phyloP scores from a whole-genome alignment of 35 echinoderm and acorn worm genomes.

The Lytechinus variegatus region DNA sequence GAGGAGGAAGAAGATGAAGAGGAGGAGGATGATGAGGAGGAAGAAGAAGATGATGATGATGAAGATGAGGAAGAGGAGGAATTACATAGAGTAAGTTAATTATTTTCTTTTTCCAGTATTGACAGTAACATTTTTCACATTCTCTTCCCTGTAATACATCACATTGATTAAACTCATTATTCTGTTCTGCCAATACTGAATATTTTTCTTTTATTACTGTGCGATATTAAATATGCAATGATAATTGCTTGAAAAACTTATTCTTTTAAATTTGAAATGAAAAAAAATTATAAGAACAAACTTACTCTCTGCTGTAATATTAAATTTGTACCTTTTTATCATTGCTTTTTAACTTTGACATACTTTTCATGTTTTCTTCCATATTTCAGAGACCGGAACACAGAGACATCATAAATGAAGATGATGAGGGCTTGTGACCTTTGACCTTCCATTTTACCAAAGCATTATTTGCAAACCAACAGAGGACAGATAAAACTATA shows the following conservation, averaged over 20 bases:
- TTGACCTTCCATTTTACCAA: slow-evolving; percentile 6
- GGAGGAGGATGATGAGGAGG: slow-evolving; percentile 64
- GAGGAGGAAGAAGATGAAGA: slow-evolving; percentile 64
- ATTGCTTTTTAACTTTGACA: not conserved
- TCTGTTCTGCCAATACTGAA: too few relatives aligned
- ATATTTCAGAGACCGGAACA: slow-evolving; percentile 16
- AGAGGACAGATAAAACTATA: not conserved
- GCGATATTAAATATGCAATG: too few relatives aligned
- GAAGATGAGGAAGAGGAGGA: slow-evolving; percentile 67
- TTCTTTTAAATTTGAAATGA: too few relatives aligned
- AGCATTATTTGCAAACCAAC: not conserved
- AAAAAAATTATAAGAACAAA: too few relatives aligned
- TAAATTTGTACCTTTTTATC: not conserved
- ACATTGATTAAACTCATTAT: too few relatives aligned
- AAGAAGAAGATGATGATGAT: slow-evolving; percentile 66
- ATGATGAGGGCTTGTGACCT: slow-evolving; percentile 38
- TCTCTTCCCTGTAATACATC: not conserved
- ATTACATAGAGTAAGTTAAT: slow-evolving; percentile 12
- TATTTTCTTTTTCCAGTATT: not conserved
- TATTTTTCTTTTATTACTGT: too few relatives aligned
- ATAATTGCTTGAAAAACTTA: too few relatives aligned
- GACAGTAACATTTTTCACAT: not conserved
- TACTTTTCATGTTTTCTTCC: not conserved
- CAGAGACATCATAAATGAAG: slow-evolving; percentile 17
- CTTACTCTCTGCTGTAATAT: too few relatives aligned